phyloP scores from a whole-genome alignment of 2,888 invertebrate species.

The Nemotelus pantherinus region DNA sequence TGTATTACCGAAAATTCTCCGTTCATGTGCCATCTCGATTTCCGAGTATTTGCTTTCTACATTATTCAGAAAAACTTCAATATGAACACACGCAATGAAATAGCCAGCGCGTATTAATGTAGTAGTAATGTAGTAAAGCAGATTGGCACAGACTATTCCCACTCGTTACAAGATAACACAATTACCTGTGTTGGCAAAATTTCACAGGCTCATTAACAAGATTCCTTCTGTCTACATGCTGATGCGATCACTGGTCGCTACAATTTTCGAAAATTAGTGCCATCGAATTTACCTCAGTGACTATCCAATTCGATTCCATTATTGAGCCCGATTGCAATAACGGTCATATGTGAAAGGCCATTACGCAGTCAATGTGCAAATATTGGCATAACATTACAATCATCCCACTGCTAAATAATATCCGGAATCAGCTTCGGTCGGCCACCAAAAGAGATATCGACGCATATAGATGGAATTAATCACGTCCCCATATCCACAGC shows the following conservation, averaged over 20 bases:
- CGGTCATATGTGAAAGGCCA: constrained; percentile 17
- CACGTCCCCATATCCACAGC: constrained; percentile 10
- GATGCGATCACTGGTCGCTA: not conserved
- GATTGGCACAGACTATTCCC: not conserved
- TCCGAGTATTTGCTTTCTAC: too few species aligned
- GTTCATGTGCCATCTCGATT: too few species aligned
- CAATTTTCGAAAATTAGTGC: not conserved
- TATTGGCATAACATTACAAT: constrained; percentile 29
- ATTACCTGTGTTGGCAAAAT: constrained; percentile 20
- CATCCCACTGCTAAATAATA: constrained; percentile 24
- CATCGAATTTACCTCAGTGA: not conserved
- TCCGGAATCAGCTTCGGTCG: not conserved
- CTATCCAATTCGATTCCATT: not conserved
- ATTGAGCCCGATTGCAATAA: not conserved
- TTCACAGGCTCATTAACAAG: constrained; percentile 20
- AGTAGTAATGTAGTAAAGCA: not conserved
- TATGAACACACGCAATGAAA: too few species aligned
- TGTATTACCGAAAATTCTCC: too few species aligned
- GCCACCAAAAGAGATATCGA: constrained; percentile 12
- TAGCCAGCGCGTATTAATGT: too few species aligned
- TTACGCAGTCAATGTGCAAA: constrained; percentile 30
- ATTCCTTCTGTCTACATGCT: not conserved
- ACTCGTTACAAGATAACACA: constrained; percentile 18
- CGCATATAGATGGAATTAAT: constrained; percentile 30
- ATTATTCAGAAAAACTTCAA: too few species aligned